Conservation (phyloP, 1,140 invertebrate genomes). For the Drosophila pectinifera region DNA sequence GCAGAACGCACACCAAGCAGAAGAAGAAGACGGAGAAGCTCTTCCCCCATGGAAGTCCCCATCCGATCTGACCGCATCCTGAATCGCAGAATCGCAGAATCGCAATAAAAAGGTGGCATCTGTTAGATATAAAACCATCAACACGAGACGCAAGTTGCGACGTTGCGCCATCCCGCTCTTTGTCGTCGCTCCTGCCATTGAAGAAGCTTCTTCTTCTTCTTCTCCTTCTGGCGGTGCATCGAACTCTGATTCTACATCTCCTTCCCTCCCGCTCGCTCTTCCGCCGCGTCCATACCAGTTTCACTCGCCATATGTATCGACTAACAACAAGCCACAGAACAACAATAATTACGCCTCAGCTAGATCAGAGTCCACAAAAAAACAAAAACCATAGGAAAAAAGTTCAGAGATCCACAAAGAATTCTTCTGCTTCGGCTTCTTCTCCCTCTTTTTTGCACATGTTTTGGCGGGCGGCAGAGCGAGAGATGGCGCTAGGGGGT, state of each 20-base stretch:
- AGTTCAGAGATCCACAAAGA: conserved; percentile 19
- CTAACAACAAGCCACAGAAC: conserved; percentile 30
- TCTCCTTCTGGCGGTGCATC: conserved; percentile 46
- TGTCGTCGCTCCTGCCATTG: conserved; percentile 12
- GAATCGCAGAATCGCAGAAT: conserved; percentile 23
- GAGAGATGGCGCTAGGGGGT: conserved; percentile 25
- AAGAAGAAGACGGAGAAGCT: neutral
- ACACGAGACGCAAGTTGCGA: conserved; percentile 39
- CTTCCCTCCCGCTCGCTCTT: neutral
- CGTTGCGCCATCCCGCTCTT: conserved; percentile 5
- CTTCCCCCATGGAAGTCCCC: conserved; percentile 2
- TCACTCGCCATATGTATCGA: conserved; percentile 42
- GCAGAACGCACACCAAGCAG: conserved; percentile 25
- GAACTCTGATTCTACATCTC: conserved; percentile 55
- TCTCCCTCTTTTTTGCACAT: conserved; percentile 34
- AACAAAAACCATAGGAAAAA: conserved; percentile 2
- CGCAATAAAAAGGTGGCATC: conserved; percentile 54
- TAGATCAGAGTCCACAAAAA: conserved; percentile 53
- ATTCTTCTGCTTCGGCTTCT: conserved; percentile 25
- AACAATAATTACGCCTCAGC: conserved; percentile 65
- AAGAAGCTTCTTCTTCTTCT: neutral
- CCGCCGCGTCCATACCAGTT: neutral
- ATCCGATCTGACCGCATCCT: conserved; percentile 36
- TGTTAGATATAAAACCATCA: conserved; percentile 78
- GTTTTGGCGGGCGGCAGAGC: conserved; percentile 24